A percentile compares a stretch with the other conserved stretches of the same genome.
Evolutionary conservation across 2,888 invertebrate species (phyloP).

Genomic region (Caenorhabditis wallacei): DNA sequence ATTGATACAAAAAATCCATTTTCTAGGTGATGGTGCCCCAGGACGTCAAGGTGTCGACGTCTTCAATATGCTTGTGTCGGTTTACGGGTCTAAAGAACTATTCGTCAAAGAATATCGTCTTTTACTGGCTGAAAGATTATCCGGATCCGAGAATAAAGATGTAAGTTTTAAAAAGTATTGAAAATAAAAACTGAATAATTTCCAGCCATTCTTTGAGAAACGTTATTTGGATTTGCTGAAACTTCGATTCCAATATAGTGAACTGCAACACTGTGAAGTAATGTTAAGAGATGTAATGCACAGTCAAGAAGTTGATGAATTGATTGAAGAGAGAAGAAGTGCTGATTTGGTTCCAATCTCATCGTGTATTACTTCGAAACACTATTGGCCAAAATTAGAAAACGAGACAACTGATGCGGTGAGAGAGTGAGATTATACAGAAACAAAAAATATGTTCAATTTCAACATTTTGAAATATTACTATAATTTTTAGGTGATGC

Average conservation of each 20-base stretch:
- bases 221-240: slow-evolving; percentile 95
- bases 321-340: slow-evolving; percentile 4
- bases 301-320: slow-evolving; percentile 86
- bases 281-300: slow-evolving; percentile 98
- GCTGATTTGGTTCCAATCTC: slow-evolving; percentile 87
- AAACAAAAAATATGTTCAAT: not conserved
- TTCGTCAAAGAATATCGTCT: slow-evolving; percentile 98
- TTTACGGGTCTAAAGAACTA: slow-evolving; percentile 97
- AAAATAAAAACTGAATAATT: not conserved
- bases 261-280: slow-evolving; percentile 95
- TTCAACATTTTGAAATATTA: not conserved
- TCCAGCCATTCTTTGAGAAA: slow-evolving; percentile 86
- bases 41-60: slow-evolving; percentile 90
- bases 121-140: slow-evolving; percentile 92
- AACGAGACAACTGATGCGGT: slow-evolving; percentile 62
- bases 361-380: slow-evolving; percentile 95
- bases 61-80: slow-evolving; percentile 97
- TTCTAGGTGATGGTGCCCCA: slow-evolving; percentile 61
- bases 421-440: no score
- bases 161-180: slow-evolving; percentile 54
- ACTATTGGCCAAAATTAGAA: slow-evolving; percentile 91
- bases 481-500: slow-evolving; percentile 51
- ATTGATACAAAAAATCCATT: not conserved
- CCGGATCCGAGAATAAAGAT: slow-evolving; percentile 84
- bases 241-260: slow-evolving; percentile 94